Conservation (phyloP, 2,888 invertebrate genomes). For the Caenorhabditis zanzibari region DNA sequence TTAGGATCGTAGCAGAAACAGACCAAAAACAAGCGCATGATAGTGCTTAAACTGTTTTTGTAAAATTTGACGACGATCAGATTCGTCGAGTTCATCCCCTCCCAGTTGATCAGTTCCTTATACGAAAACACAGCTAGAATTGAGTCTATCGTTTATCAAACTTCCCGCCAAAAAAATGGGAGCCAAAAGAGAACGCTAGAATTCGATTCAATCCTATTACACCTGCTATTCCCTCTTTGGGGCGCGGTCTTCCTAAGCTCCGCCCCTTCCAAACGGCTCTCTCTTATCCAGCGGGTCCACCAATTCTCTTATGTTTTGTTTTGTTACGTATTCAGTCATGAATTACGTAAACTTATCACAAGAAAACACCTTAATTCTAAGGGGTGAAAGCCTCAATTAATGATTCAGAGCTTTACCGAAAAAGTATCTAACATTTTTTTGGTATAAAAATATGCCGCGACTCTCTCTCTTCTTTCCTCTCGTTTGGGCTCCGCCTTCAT, state of each 20-base stretch:
- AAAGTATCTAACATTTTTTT: constrained; percentile 39
- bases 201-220: constrained; percentile 3
- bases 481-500: constrained; percentile 12
- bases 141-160: background rate
- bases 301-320: background rate
- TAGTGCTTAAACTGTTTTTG: constrained; percentile 57
- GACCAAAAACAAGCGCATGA: constrained; percentile 27
- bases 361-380: constrained; percentile 10
- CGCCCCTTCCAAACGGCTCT: constrained; percentile 21
- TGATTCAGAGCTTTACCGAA: constrained; percentile 40
- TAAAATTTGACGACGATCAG: constrained; percentile 26
- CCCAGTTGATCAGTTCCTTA: constrained; percentile 6
- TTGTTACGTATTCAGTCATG: constrained; percentile 19
- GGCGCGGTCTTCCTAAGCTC: constrained; percentile 41
- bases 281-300: constrained; percentile 35
- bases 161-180: background rate
- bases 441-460: constrained; percentile 30
- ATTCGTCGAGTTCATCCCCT: constrained; percentile 36
- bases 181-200: constrained; percentile 26
- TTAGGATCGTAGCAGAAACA: background rate
- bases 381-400: constrained; percentile 22
- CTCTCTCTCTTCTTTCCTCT: background rate
- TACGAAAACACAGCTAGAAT: background rate
- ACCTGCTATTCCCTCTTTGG: constrained; percentile 23
- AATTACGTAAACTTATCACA: constrained; percentile 39